Evolutionary conservation across 1,140 invertebrate genomes (phyloP).

Genomic region (Luehdorfia chinensis): DNA sequence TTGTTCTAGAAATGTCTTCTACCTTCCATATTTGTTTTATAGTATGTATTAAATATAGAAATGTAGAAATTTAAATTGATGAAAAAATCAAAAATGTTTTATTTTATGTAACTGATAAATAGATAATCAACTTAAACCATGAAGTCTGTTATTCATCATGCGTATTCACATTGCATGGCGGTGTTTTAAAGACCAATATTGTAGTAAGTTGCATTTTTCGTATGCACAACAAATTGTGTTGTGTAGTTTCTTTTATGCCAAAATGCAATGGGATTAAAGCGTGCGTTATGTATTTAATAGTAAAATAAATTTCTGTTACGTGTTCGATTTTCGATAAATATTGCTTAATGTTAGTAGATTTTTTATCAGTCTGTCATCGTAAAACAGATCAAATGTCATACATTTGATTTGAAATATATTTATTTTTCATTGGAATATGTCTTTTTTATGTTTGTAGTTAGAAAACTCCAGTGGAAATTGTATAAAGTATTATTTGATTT

Average conservation of each 20-base stretch:
- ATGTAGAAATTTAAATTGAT: conserved; percentile 58
- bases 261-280: conserved; percentile 43
- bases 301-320: conserved; percentile 71
- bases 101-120: conserved; percentile 61
- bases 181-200: conserved; percentile 19
- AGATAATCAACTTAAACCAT: conserved; percentile 65
- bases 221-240: conserved; percentile 10
- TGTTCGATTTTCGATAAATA: conserved; percentile 73
- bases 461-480: conserved; percentile 62
- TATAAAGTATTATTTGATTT: conserved; percentile 54
- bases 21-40: conserved; percentile 72
- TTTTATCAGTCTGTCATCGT: conserved; percentile 72
- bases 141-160: conserved; percentile 56
- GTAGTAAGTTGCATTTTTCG: conserved; percentile 14
- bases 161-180: conserved; percentile 48
- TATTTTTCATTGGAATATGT: conserved; percentile 74
- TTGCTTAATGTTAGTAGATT: conserved; percentile 75
- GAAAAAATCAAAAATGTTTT: conserved; percentile 55
- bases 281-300: conserved; percentile 67
- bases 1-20: conserved; percentile 60
- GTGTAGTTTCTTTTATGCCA: conserved; percentile 16
- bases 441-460: conserved; percentile 75
- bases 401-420: conserved; percentile 77
- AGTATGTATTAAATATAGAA: conserved; percentile 64
- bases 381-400: conserved; percentile 75